Conservation (phyloP, 2,888 invertebrate species). For the Uropetala carovei region DNA sequence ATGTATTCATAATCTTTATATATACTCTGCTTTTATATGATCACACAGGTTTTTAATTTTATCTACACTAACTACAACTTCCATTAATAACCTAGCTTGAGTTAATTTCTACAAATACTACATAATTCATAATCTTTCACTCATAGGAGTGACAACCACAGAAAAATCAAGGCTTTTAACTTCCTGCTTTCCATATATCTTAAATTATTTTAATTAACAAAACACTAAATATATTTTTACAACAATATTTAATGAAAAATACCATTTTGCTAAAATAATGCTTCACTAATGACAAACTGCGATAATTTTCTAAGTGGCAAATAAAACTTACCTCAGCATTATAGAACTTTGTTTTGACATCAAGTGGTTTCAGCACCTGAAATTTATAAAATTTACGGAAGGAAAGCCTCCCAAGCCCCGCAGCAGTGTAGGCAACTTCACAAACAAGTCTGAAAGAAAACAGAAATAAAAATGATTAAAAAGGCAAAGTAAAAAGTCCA, state of each 20-base stretch:
- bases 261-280: background rate
- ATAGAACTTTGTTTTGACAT: constrained; percentile 99
- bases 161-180: no score
- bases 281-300: background rate
- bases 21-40: no score
- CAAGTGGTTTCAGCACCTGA: constrained; percentile 96
- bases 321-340: constrained; percentile 85
- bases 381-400: constrained; percentile 99
- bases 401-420: constrained; percentile 84
- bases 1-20: no score
- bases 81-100: no score
- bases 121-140: no score
- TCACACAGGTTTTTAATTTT: no score
- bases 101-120: no score
- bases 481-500: no score
- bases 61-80: no score
- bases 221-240: background rate
- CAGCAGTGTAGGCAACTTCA: constrained; percentile 93
- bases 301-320: background rate
- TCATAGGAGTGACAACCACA: no score
- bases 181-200: background rate
- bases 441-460: constrained; percentile 87
- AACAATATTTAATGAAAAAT: background rate
- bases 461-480: constrained; percentile 47
- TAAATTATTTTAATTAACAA: background rate